These are phyloP conservation scores for Salarias fasciatus DNA, from an alignment of 2,797 vertebrate species.

Conservation along the genomic window DNA sequence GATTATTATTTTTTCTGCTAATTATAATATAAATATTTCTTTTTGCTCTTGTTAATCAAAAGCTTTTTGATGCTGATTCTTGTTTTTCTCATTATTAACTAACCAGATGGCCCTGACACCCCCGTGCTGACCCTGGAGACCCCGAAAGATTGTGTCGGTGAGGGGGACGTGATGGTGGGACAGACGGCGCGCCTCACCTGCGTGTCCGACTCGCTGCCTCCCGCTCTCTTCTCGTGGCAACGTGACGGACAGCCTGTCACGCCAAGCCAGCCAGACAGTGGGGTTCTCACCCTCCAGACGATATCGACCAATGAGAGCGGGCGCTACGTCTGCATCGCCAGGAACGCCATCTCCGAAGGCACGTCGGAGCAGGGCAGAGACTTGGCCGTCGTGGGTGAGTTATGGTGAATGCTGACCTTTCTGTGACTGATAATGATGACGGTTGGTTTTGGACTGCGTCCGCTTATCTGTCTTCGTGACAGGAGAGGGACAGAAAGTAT, in stretches of 20 bases:
- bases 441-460: constrained; percentile 56
- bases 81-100: constrained; percentile 25
- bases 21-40: neutral
- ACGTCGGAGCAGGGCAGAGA: constrained; percentile 62
- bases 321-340: constrained; percentile 73
- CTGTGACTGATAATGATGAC: constrained; percentile 62
- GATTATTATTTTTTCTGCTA: no score
- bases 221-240: constrained; percentile 80
- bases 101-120: constrained; percentile 82
- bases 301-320: constrained; percentile 74
- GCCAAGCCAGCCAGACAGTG: constrained; percentile 59
- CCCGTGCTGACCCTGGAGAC: constrained; percentile 69
- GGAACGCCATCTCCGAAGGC: constrained; percentile 69
- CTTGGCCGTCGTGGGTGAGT: constrained; percentile 82
- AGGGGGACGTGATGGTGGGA: constrained; percentile 74
- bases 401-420: constrained; percentile 45
- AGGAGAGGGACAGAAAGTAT: constrained; percentile 56
- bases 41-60: constrained; percentile 10
- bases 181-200: constrained; percentile 78
- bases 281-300: constrained; percentile 77
- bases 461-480: constrained; percentile 69
- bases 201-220: constrained; percentile 74
- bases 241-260: constrained; percentile 63
- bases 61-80: constrained; percentile 21
- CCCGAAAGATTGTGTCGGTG: constrained; percentile 74